Base-by-base conservation (phyloP, 2,797 vertebrate genomes). In the Tokudaia muenninki region DNA sequence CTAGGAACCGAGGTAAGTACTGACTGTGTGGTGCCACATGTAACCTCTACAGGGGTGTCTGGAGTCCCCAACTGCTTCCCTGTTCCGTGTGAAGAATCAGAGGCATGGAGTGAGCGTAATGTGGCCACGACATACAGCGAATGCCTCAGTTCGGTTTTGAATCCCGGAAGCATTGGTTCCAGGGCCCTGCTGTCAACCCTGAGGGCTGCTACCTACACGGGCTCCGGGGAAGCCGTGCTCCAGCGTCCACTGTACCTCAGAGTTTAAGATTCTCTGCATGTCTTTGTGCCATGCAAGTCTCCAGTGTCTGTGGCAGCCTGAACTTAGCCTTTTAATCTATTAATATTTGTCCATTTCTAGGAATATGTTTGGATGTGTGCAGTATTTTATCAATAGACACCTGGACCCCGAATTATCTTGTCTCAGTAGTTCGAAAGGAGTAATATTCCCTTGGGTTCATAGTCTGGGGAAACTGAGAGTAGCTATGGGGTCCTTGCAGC, bases 301-400 rank as follows among this genome's bases (percentile, higher is more conserved):
- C 41, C 52, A 65, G 0, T 59, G 57, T 70, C 63, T 57, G 29
- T 34, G n/a, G 61, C 47, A 86, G 34, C 6, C 21, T 87, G 44
- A n/a, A 31, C 24, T 29, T 41, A 44, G 41, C 6, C 22, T 31
- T 31, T 65, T 12, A 44, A 77, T 88, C 61, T 91, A 92, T n/a
- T 67, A 86, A 47, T 50, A 50, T 86, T 91, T 96, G 8, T 5
- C 61, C 70, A 17, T 41, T 50, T 88, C 44, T 92, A 91, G 88
- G 70, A 91, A 88, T 61, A 91, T 11, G 4, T 29, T 84, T 55
- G 44, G 34, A 47, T 14, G 83, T 90, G 10, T 17, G 50, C 31
- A 59, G 78, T 3, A 0, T 57, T 13, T 84, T 92, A 61, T 12
- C 79, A 67, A 37, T 87, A 55, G 59, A 34, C 21, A 72, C 13